Evolutionary conservation across 2,888 invertebrate species (phyloP), one percentile per base, ranked within the genome.

Genomic region (Ditylenchus weischeri): DNA sequence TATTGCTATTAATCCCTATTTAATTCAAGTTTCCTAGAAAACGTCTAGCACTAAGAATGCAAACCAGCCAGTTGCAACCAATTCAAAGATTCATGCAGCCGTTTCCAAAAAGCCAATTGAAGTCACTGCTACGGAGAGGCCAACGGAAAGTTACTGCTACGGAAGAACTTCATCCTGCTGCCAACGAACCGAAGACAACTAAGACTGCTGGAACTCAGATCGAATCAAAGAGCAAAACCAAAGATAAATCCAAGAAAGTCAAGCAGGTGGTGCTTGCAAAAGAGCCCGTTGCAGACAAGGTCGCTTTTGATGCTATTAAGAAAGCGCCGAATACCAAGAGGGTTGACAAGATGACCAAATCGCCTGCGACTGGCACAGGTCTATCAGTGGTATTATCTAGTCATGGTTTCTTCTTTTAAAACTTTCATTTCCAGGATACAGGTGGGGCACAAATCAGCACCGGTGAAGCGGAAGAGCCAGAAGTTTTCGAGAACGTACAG

Each of bases 381-480:
- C 43, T 43, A 43, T 43, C 23, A 7, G 29, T 54, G 54, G 54
- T 54, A 54, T 10, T 1, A 54, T 54, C 13, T 10, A 54, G n/a
- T 15, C 11, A 23, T 15, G 54, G 11, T 11, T 15, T 54, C 7
- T 4, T 54, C 10, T 54, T 7, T 23, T 54, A 1, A 6, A 13
- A 8, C 11, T 2, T 43, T 3, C 13, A 43, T 43, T 15, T 54
- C 7, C n/a, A 54, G 54, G 54, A 54, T 10, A 54, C 54, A 18
- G 54, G 54, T 7, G 54, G 54, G n/a, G 54, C 54, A 29, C 54
- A 23, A 23, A 29, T 54, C n/a, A 54, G 54, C 54, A 23, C n/a
- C 21, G 23, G 29, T 18, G 54, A 8, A 43, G 15, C 15, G 43
- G 43, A 21, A 54, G 54, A 54, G n/a, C 54, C 54, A 29, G 54